phyloP scores from a whole-genome alignment of 2,888 invertebrate genomes.

The Pemphredon lugubris region DNA sequence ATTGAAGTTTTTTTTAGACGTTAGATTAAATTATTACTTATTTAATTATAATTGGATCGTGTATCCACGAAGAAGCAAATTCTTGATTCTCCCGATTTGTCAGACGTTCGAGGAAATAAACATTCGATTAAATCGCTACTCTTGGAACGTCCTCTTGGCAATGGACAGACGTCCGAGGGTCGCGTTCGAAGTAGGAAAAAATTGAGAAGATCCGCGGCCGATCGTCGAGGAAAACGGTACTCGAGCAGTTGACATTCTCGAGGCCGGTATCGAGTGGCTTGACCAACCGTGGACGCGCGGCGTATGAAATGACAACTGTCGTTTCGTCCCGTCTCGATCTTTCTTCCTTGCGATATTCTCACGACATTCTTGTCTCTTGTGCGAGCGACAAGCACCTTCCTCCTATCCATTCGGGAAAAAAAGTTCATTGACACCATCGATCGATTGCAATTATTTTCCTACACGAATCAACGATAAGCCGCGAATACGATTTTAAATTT shows the following conservation, averaged over 20 bases:
- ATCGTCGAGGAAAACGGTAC: conserved; percentile 71
- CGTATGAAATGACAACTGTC: conserved; percentile 66
- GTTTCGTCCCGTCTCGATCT: conserved; percentile 44
- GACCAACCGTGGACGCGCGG: conserved; percentile 67
- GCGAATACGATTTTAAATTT: too few species aligned
- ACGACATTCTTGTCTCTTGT: conserved; percentile 12
- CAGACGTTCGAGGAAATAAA: too few species aligned
- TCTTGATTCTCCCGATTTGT: too few species aligned
- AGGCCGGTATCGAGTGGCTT: conserved; percentile 65
- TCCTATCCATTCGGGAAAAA: conserved; percentile 39
- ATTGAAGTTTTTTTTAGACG: too few species aligned
- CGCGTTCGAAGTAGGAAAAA: conserved; percentile 43
- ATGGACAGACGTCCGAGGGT: conserved; percentile 28
- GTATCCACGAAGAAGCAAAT: too few species aligned
- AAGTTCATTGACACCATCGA: conserved; percentile 58
- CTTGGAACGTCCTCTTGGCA: conserved; percentile 4
- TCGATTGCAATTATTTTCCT: background rate
- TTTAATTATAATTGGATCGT: too few species aligned
- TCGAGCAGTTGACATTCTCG: conserved; percentile 73
- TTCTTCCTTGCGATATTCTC: conserved; percentile 9
- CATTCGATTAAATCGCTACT: too few species aligned
- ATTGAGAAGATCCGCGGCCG: conserved; percentile 54
- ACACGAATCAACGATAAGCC: background rate
- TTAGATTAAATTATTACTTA: too few species aligned
- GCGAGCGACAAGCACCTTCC: conserved; percentile 30